A percentile compares a stretch with the other conserved stretches of the same genome.
Evolutionary conservation across 1,140 invertebrate genomes (phyloP).

Genomic region (Pachyrhynchus sulphureomaculatus): DNA sequence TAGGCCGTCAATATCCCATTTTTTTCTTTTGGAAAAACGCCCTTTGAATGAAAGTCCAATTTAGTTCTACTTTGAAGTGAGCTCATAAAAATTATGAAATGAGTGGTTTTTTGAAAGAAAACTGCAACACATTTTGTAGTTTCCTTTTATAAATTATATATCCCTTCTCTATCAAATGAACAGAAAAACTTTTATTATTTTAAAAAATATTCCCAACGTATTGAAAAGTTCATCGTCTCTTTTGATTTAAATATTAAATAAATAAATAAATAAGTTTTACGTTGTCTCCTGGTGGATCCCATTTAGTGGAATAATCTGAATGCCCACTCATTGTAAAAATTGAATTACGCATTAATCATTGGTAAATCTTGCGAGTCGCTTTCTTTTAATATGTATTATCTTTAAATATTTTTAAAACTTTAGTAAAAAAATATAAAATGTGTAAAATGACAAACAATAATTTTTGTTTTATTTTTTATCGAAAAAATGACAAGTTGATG

Average conservation of each 20-base stretch:
- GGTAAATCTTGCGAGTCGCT: neutral
- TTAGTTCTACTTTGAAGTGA: no score
- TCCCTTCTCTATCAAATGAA: no score
- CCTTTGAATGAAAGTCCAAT: no score
- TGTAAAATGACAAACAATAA: conserved; percentile 21
- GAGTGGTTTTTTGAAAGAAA: no score
- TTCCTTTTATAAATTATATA: no score
- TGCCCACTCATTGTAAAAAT: conserved; percentile 31
- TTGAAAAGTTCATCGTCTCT: neutral
- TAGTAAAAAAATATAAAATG: conserved; percentile 13
- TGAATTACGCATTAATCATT: conserved; percentile 15
- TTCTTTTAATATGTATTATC: neutral
- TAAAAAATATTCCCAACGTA: no score
- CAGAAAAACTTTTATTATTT: no score
- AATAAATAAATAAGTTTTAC: conserved; percentile 15
- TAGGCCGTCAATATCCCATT: no score
- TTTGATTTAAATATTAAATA: neutral
- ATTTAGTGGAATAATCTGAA: conserved; percentile 33
- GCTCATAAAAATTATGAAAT: no score
- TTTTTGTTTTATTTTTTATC: conserved; percentile 21
- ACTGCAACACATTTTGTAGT: no score
- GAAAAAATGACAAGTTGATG: conserved; percentile 12
- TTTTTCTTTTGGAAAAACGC: no score
- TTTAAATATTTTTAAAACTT: neutral
- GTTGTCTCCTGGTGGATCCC: conserved; percentile 33